Conservation (phyloP, 2,888 invertebrate species). For the Conus canariensis region DNA sequence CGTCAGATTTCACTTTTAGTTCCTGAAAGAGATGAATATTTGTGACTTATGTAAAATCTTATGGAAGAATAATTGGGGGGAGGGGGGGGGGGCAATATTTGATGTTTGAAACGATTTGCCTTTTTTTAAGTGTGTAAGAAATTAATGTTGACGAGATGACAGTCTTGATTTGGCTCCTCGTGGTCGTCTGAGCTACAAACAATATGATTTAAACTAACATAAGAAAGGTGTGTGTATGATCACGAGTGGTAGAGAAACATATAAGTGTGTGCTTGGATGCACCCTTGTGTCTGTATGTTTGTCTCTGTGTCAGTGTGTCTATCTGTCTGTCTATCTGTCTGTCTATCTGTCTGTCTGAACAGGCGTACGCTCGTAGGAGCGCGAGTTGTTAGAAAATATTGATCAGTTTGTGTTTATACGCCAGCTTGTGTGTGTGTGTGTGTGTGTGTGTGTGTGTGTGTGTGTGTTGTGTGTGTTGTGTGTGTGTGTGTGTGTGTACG, state of each 20-base stretch:
- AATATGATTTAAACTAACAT: no score
- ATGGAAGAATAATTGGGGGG: no score
- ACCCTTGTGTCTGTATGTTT: neutral
- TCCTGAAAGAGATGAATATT: no score
- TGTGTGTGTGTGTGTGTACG: neutral
- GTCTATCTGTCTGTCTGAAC: neutral
- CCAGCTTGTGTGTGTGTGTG: neutral
- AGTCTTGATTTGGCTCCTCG: no score
- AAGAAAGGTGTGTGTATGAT: neutral
- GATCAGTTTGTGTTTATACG: neutral
- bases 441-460: slow-evolving; percentile 1
- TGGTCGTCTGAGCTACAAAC: neutral
- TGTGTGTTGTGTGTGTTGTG: neutral
- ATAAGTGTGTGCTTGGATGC: no score
- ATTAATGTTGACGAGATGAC: no score
- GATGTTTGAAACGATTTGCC: no score
- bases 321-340: neutral
- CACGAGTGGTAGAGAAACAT: no score
- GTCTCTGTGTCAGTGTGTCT: neutral
- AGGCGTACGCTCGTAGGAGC: neutral
- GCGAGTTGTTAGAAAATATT: neutral
- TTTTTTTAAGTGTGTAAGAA: no score
- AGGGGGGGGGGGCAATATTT: no score
- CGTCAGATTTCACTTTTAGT: no score
- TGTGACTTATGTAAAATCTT: no score